These are phyloP conservation scores for Drosophila histrio DNA, from an alignment of 2,888 invertebrate species.

Conservation along the genomic window DNA sequence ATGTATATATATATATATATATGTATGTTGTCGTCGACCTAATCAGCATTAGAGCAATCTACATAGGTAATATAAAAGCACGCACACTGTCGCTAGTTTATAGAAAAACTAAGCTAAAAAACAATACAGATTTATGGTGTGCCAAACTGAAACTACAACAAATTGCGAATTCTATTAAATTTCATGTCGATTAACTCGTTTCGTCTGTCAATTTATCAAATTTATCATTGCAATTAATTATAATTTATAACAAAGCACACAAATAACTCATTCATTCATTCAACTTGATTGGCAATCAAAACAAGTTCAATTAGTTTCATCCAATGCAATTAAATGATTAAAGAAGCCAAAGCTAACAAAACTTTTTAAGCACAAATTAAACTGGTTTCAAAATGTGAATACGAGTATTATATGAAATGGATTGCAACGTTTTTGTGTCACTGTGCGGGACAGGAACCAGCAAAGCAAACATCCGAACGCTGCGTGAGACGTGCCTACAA, in stretches of 20 bases:
- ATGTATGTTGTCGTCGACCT: slow-evolving; percentile 59
- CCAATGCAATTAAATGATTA: slow-evolving; percentile 24
- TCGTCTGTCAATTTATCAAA: slow-evolving; percentile 14
- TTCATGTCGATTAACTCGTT: slow-evolving; percentile 18
- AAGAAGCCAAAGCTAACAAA: no score
- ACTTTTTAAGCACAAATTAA: slow-evolving; percentile 22
- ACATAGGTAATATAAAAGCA: slow-evolving; percentile 76
- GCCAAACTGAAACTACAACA: background rate
- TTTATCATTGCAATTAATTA: slow-evolving; percentile 46
- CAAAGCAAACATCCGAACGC: slow-evolving; percentile 38
- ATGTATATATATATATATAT: slow-evolving; percentile 9
- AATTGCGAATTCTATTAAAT: slow-evolving; percentile 1
- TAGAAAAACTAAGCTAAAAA: slow-evolving; percentile 11
- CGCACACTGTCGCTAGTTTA: slow-evolving; percentile 56
- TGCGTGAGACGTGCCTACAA: slow-evolving; percentile 65
- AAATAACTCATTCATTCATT: slow-evolving; percentile 37
- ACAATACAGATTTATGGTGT: background rate
- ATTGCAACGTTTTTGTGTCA: slow-evolving; percentile 39
- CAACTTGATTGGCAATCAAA: slow-evolving; percentile 40
- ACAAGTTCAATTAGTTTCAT: slow-evolving; percentile 60
- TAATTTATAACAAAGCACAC: slow-evolving; percentile 42
- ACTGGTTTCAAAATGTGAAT: slow-evolving; percentile 37
- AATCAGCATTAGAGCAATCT: slow-evolving; percentile 78
- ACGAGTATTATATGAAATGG: slow-evolving; percentile 12
- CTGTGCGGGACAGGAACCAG: slow-evolving; percentile 47